Evolutionary conservation across 2,113 vertebrate genomes (phyloP).

Genomic region (Saimiri boliviensis): DNA sequence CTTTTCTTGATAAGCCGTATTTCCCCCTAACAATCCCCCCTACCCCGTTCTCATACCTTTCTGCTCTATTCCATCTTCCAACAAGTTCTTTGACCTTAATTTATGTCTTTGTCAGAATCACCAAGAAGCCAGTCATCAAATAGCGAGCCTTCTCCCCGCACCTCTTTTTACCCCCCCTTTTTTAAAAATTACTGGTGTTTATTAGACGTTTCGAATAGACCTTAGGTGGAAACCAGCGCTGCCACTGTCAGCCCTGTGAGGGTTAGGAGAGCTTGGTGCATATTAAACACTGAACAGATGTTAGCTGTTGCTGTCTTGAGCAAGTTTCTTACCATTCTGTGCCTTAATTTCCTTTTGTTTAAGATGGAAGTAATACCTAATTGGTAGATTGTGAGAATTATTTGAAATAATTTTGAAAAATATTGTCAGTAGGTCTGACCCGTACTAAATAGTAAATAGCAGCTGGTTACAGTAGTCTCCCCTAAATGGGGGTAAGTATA

Average conservation of each 20-base stretch:
- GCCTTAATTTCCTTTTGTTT: neutral
- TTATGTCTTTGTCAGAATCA: neutral
- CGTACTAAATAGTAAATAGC: neutral
- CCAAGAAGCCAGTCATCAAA: neutral
- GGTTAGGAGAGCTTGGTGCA: neutral
- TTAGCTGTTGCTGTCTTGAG: neutral
- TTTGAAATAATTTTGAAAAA: neutral
- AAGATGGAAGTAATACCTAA: neutral
- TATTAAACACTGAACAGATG: neutral
- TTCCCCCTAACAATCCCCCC: neutral
- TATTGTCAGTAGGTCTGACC: neutral
- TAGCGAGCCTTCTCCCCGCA: fast-evolving
- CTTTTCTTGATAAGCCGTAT: neutral
- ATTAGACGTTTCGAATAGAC: neutral
- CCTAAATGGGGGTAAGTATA: neutral
- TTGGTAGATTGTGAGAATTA: neutral
- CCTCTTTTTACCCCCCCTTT: neutral
- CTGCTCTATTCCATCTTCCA: neutral
- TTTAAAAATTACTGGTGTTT: too few relatives aligned
- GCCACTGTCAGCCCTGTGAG: fast-evolving
- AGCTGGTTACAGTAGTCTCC: neutral
- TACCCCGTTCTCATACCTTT: fast-evolving
- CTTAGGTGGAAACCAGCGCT: neutral
- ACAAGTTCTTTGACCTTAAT: neutral
- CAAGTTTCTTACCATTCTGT: neutral